Evolutionary conservation across 2,888 invertebrate genomes (phyloP).

Genomic region (Cheilosia variabilis): DNA sequence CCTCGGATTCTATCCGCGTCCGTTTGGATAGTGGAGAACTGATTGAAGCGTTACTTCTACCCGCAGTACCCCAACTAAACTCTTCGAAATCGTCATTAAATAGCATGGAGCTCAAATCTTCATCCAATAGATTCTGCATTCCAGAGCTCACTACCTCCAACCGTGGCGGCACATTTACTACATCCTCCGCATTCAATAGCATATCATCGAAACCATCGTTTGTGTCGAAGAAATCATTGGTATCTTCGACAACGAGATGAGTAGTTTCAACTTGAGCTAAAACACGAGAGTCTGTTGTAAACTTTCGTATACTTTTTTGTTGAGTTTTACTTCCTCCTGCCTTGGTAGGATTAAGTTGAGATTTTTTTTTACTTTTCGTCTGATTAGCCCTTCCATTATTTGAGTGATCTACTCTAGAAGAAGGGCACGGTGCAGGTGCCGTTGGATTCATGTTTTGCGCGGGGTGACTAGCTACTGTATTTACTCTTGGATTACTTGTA

Average conservation of each 20-base stretch:
- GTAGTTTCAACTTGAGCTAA: not conserved
- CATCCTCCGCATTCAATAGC: slow-evolving; percentile 78
- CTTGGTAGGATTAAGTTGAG: not conserved
- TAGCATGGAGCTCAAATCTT: slow-evolving; percentile 34
- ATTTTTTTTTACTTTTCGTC: not conserved
- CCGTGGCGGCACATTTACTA: slow-evolving; percentile 22
- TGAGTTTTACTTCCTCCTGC: not conserved
- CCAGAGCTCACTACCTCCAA: slow-evolving; percentile 5
- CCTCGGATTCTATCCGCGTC: not conserved
- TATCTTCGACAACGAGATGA: not conserved
- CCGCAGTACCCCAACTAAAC: slow-evolving; percentile 75
- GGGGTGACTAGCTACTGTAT: not conserved
- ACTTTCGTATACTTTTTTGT: slow-evolving; percentile 34
- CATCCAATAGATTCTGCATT: slow-evolving; percentile 12
- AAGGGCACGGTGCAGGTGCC: not conserved
- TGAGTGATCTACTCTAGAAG: not conserved
- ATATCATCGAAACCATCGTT: slow-evolving; percentile 81
- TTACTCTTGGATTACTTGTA: slow-evolving; percentile 16
- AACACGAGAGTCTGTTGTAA: slow-evolving; percentile 1
- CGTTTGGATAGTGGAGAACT: slow-evolving; percentile 30
- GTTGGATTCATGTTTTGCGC: not conserved
- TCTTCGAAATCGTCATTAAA: slow-evolving; percentile 76
- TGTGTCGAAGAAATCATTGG: slow-evolving; percentile 78
- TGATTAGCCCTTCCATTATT: not conserved
- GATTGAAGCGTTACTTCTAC: not conserved